Evolutionary conservation across 2,113 vertebrate genomes (phyloP), one percentile per base, ranked within the genome.

Genomic region (Salvator merianae): DNA sequence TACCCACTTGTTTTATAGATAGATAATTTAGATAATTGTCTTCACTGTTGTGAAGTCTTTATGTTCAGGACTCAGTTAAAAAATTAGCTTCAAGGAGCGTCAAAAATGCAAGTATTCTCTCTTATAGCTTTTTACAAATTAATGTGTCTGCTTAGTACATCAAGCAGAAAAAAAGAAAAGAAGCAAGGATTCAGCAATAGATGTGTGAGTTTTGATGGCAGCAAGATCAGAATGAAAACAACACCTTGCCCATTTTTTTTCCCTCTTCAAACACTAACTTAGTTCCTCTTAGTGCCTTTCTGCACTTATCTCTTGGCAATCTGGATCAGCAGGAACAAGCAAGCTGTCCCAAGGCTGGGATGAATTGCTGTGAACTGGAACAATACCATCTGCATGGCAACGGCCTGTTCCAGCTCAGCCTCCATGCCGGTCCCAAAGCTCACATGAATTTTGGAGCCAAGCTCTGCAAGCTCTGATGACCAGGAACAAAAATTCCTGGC

Each of bases 161-260:
- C 18, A 9, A 80, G 65, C 5, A 14, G 10, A 53, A 0, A 70
- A 65, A 2, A 28, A 34, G 1, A 0, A 0, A 20, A 70, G 80
- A 50, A n/a, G 0, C 0, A 63, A 43, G n/a, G n/a, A 5, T 14
- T 36, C 5, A 8, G 40, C 30, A 63, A 50, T 36, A 79, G 5
- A 3, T 78, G 3, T 8, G 40, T 10, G 36, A 69, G 16, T 1
- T 1, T 79, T 20, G 7, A 69, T 38, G 36, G 8, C 63, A 72
- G 34, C 18, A 55, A 12, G 69, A 50, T 50, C 69, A 62, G 63
- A 36, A 6, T 63, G 3, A 0, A 16, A n/a, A 32, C 2, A 0
- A 0, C 13, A 55, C 24, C 22, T 40, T 12, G 12, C 9, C 8
- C 20, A 18, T 66, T 65, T 43, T 66, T 65, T 43, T 63, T 65